Evolutionary conservation across 2,797 vertebrate species (phyloP), one percentile per base, ranked within the genome.

Genomic region (Brachyrhaphis roseni): DNA sequence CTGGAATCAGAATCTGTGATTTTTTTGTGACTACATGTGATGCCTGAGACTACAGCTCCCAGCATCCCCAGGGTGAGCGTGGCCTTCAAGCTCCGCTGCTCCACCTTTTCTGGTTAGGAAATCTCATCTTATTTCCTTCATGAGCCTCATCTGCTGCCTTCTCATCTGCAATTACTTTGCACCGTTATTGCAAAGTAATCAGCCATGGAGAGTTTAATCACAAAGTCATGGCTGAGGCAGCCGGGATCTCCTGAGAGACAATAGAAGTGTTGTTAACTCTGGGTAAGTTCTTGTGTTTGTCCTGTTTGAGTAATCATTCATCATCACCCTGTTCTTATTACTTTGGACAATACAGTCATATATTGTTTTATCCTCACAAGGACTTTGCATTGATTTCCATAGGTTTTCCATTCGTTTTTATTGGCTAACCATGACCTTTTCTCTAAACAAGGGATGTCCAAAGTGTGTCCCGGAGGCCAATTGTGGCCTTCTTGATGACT

Each of bases 121-220:
- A 66, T 39, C 18, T 66, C 62, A 39, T 66, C 62, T 39, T 39
- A 39, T 39, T 66, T 39, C 62, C 36, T 66, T 66, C 62, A 66
- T 66, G 18, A 66, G 62, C 36, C 8, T 66, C 62, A 66, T 66
- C 62, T 39, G 62, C 62, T 66, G 34, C 34, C 34, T 20, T 66
- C 62, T 34, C 34, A 36, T 66, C n/a, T n/a, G n/a, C n/a, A n/a
- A n/a, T n/a, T n/a, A n/a, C n/a, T n/a, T n/a, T 39, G 59, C 16
- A 64, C 31, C 8, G 8, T 64, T 64, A 64, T 64, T 64, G 34
- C 62, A 66, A 66, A 66, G 62, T 66, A 66, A 66, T 66, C 62
- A 39, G 34, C 62, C 34, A 66, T 66, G 18, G 62, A 39, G 34
- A 39, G 62, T 66, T 66, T 39, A 66, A 39, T 66, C 62, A 66